A percentile compares a stretch with the other conserved stretches of the same genome.
Evolutionary conservation across 2,113 vertebrate species (phyloP).

Genomic region (Grammomys dolichurus): DNA sequence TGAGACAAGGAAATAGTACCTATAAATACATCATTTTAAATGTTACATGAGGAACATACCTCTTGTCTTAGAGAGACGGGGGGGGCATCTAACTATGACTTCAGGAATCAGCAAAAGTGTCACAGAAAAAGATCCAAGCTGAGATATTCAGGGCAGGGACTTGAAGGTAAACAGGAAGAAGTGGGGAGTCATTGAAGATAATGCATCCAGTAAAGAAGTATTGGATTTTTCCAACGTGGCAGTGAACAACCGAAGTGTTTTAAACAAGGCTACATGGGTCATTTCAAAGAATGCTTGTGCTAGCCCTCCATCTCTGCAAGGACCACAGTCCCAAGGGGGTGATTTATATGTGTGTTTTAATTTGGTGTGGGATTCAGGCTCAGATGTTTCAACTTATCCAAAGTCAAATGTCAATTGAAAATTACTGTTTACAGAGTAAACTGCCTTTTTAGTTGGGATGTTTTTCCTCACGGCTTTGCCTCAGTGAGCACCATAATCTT

Average conservation of each 20-base stretch:
- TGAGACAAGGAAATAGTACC: neutral
- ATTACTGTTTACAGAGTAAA: conserved; percentile 79
- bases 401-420: conserved; percentile 82
- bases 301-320: conserved; percentile 11
- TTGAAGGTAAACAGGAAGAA: neutral
- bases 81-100: neutral
- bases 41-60: neutral
- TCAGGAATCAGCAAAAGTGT: neutral
- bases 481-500: conserved; percentile 78
- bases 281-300: conserved; percentile 35
- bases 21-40: neutral
- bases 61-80: neutral
- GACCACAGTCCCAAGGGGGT: conserved; percentile 58
- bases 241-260: neutral
- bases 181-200: neutral
- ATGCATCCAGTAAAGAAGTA: neutral
- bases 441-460: conserved; percentile 74
- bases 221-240: neutral
- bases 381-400: conserved; percentile 83
- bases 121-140: neutral
- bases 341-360: conserved; percentile 77
- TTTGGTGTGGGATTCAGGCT: conserved; percentile 72
- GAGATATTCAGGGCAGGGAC: neutral
- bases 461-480: conserved; percentile 70
- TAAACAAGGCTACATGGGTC: conserved; percentile 6